Evolutionary conservation across 2,113 vertebrate species (phyloP).

Genomic region (Engraulis encrasicolus): DNA sequence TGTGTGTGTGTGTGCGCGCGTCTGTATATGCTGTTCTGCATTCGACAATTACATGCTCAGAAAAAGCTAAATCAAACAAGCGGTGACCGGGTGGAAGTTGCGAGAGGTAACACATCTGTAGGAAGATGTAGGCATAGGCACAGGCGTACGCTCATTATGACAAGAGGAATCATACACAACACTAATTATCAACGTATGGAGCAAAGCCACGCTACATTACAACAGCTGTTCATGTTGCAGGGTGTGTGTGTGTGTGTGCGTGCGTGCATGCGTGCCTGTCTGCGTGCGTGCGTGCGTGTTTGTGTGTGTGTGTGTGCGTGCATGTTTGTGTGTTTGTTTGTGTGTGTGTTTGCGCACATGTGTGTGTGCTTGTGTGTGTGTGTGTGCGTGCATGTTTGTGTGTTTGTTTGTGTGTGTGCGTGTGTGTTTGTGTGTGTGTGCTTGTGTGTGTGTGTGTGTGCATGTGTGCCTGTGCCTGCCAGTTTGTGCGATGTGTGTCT

Average conservation of each 20-base stretch:
- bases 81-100: no score
- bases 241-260: constrained; percentile 15
- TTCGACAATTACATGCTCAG: neutral
- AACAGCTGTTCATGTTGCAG: constrained; percentile 33
- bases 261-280: neutral
- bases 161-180: neutral
- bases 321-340: no score
- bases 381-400: no score
- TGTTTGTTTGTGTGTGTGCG: no score
- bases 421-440: no score
- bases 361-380: no score
- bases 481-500: no score
- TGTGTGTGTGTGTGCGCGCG: neutral
- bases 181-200: constrained; percentile 30
- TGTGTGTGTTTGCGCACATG: no score
- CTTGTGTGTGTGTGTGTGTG: no score
- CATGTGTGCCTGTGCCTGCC: no score
- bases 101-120: neutral
- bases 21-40: neutral
- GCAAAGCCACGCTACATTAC: constrained; percentile 1
- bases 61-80: neutral
- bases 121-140: no score
- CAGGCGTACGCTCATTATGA: neutral
- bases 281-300: neutral
- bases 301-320: neutral